phyloP scores from a whole-genome alignment of 2,888 invertebrate species.

The Ptychoptera albimana region DNA sequence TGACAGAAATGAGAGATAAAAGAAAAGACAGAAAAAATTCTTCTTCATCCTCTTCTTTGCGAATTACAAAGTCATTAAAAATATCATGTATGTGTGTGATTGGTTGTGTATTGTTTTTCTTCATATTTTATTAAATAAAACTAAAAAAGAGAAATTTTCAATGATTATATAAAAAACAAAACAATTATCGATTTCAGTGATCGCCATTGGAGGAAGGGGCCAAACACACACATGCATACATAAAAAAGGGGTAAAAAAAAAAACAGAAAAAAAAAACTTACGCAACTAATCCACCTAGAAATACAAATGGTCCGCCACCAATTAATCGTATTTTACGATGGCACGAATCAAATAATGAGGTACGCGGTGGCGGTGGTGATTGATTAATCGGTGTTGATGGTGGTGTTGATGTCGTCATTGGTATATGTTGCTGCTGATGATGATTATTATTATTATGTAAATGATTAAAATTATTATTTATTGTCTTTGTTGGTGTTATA shows the following conservation, averaged over 20 bases:
- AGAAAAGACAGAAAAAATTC: too few relatives aligned
- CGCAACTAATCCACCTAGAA: constrained; percentile 54
- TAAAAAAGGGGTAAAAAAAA: neutral
- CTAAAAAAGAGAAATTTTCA: too few relatives aligned
- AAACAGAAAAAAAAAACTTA: constrained; percentile 31
- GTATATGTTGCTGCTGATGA: constrained; percentile 6
- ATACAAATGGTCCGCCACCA: constrained; percentile 47
- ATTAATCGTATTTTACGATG: constrained; percentile 56
- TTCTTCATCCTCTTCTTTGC: too few relatives aligned
- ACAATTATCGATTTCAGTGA: too few relatives aligned
- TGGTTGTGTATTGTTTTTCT: too few relatives aligned
- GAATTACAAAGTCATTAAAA: too few relatives aligned
- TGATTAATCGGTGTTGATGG: constrained; percentile 19
- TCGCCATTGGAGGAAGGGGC: too few relatives aligned
- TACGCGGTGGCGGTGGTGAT: constrained; percentile 36
- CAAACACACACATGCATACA: too few relatives aligned
- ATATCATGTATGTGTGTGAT: too few relatives aligned
- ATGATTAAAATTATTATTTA: neutral
- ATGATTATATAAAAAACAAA: too few relatives aligned
- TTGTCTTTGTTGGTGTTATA: constrained; percentile 1
- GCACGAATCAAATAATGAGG: constrained; percentile 53
- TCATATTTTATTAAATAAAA: too few relatives aligned
- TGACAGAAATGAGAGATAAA: too few relatives aligned
- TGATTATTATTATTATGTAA: neutral
- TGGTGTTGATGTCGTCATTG: constrained; percentile 14